Base-by-base conservation (phyloP, 2,113 vertebrate genomes). In the Rhea americana region DNA sequence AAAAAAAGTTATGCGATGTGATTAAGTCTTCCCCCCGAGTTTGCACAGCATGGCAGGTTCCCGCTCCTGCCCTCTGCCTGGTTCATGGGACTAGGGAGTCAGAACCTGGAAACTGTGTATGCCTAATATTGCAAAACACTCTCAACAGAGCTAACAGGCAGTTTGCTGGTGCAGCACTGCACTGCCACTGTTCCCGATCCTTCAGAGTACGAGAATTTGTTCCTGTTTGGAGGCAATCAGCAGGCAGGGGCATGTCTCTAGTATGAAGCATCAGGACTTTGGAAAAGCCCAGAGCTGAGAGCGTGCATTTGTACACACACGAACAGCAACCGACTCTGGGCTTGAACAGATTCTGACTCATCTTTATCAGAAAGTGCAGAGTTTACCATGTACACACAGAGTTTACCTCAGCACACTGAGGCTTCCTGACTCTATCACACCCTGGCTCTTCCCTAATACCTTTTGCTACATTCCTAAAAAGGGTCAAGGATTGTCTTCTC, bases 251-350 rank as follows among this genome's bases (percentile, higher is more conserved):
- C 55, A 59, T 37, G 6, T 19, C 53, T 20, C 66, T 0, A 47
- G 17, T 17, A 47, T 47, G 18, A 8, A 35, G 8, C 4, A 11
- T 7, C 45, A 47, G 45, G 45, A 47, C 13, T 68, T n/a, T 32
- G 58, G 70, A 14, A 2, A 45, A 45, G 26, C 70, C 32, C 62
- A 77, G 51, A 76, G 39, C 35, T 72, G 30, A 45, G 7, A 22
- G 41, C 4, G 28, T 2, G 0, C 11, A 20, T 13, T 68, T 59
- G 1, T 11, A 25, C 2, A 1, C 11, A 12, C 67, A 66, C 7
- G n/a, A 63, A 39, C 18, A 39, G 30, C 22, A 39, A n/a, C 13
- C 12, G 19, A 47, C 77, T 78, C 17, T 17, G 30, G 28, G 32
- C 25, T 6, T 17, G 7, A 48, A 25, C 67, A 62, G 67, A 39